phyloP scores from a whole-genome alignment of 1,140 invertebrate genomes.

The Adelges cooleyi region DNA sequence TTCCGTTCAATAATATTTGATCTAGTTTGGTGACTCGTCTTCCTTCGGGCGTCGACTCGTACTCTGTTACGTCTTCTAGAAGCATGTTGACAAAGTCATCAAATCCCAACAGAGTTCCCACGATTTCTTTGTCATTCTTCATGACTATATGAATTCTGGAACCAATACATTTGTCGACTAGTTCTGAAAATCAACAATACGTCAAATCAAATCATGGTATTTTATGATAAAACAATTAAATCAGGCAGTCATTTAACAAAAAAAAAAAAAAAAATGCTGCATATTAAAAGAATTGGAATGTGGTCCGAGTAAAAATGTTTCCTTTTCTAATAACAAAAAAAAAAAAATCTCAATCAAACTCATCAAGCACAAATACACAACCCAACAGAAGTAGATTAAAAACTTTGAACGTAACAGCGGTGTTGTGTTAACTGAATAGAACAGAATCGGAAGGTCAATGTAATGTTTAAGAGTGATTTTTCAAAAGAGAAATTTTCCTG shows the following conservation, averaged over 20 bases:
- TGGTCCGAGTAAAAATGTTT: not conserved
- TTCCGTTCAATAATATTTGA: conserved; percentile 96
- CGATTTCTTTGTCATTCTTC: conserved; percentile 99
- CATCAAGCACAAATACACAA: too few relatives aligned
- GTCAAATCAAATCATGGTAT: conserved; percentile 37
- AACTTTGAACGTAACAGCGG: too few relatives aligned
- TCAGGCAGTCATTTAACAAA: conserved; percentile 6
- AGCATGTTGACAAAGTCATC: conserved; percentile 99
- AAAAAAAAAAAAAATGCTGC: not conserved
- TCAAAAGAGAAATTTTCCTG: too few relatives aligned
- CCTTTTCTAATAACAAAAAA: too few relatives aligned
- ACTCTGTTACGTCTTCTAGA: conserved; percentile 83
- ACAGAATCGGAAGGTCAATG: too few relatives aligned
- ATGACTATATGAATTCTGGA: conserved; percentile 98
- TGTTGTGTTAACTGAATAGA: too few relatives aligned
- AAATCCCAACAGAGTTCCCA: conserved; percentile 93
- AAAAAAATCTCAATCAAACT: too few relatives aligned
- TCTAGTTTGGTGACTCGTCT: conserved; percentile 92
- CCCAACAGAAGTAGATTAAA: too few relatives aligned
- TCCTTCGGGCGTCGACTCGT: conserved; percentile 93
- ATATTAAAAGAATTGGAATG: not conserved
- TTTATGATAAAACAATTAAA: conserved; percentile 36
- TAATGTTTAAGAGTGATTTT: too few relatives aligned
- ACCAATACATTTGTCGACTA: conserved; percentile 99
- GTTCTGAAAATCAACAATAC: conserved; percentile 64